Evolutionary conservation across 1,140 invertebrate genomes (phyloP).

Genomic region (Lethrus apterus): DNA sequence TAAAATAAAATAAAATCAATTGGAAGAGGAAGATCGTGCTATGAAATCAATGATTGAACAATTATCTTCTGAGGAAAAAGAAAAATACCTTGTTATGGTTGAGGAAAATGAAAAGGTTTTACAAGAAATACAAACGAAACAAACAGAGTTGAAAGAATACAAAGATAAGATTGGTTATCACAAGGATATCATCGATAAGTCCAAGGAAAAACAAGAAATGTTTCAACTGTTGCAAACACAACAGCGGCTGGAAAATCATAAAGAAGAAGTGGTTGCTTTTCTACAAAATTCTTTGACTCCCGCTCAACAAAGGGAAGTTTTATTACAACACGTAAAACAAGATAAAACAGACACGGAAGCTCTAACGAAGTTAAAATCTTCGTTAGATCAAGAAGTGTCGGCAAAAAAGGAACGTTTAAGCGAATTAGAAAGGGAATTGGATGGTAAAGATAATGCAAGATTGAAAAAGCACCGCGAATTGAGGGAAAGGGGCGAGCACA

Average conservation of each 20-base stretch:
- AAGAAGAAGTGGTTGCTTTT: constrained; percentile 16
- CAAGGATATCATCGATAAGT: constrained; percentile 17
- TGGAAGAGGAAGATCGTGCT: too few relatives aligned
- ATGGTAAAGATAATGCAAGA: constrained; percentile 45
- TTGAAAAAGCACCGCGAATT: constrained; percentile 26
- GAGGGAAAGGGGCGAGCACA: constrained; percentile 20
- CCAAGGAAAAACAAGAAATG: constrained; percentile 19
- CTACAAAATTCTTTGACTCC: constrained; percentile 21
- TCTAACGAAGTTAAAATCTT: constrained; percentile 18
- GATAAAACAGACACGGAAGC: constrained; percentile 25
- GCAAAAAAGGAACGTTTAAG: constrained; percentile 73
- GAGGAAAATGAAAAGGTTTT: constrained; percentile 19
- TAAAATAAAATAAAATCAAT: too few relatives aligned
- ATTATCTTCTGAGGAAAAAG: constrained; percentile 18
- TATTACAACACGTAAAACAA: constrained; percentile 23
- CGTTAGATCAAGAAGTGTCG: constrained; percentile 19
- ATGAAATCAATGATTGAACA: constrained; percentile 22
- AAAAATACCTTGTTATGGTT: constrained; percentile 19
- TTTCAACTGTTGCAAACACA: constrained; percentile 17
- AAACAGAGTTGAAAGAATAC: constrained; percentile 20
- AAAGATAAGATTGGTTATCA: constrained; percentile 19
- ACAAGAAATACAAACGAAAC: constrained; percentile 16
- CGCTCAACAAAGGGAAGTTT: constrained; percentile 21
- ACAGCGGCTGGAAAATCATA: constrained; percentile 16
- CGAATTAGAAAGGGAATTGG: constrained; percentile 90